Evolutionary conservation across 2,888 invertebrate genomes (phyloP), one percentile per base, ranked within the genome.

Genomic region (Iselma pallidipennis): DNA sequence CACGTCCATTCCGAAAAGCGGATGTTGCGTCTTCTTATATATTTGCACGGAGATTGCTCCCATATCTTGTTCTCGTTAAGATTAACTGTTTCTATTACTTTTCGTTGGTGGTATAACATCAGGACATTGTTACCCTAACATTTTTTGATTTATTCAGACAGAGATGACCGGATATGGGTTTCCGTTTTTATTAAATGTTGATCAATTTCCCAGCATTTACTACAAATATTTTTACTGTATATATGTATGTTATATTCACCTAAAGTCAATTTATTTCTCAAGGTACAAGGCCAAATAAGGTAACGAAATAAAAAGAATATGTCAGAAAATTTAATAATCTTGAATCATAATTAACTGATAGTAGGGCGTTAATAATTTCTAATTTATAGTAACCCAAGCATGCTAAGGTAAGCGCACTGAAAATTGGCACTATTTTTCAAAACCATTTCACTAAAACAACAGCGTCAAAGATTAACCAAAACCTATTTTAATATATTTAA

Each of bases 21-120:
- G 74, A 74, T 65, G 67, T 67, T 67, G 70, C 68, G 67, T 65
- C 65, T 72, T 72, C 73, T 75, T 75, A 74, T 74, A 74, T 45
- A 45, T 76, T 72, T 74, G 71, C 69, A 72, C 73, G 76, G 74
- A 75, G 73, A 76, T 74, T 70, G 69, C 67, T 63, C 71, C 70
- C 70, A 76, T 76, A 74, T 74, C 75, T 76, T 70, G 69, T 74
- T 70, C 65, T 65, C 68, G 66, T 67, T 68, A 61, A 60, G 51
- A 50, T 56, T 66, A 69, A 68, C 68, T 63, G 62, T 61, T 63
- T 57, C 70, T 65, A 68, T 69, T 68, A 68, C 63, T 66, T 65
- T n/a, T 65, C 57, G 50, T 61, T 64, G 64, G 50, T 55, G 61
- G 7, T 61, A 53, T 59, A 65, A 57, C 57, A 53, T 62, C 54